Base-by-base conservation (phyloP, 2,888 invertebrate species). In the Cephus runcator region DNA sequence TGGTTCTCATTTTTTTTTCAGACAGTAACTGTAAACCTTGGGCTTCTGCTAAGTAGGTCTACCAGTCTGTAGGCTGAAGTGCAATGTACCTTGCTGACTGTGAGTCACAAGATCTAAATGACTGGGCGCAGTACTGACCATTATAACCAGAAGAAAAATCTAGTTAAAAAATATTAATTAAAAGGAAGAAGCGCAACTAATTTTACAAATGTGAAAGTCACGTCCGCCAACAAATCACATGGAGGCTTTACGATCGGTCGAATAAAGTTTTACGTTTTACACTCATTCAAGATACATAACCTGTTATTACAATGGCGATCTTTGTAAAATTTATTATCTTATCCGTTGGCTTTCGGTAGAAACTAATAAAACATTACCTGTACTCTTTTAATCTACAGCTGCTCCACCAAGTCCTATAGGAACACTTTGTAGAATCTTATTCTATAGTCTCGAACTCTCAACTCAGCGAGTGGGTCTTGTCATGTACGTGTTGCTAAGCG, bases 401-500 rank as follows among this genome's bases (percentile, higher is more conserved):
- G 56, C 23, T 56, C 23, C 23, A 9, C 23, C 23, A 56, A 56
- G 56, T 23, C 23, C 56, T 56, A 23, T 9, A 56, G 23, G 56
- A 56, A 23, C 56, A 23, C 56, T 4, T 12, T 56, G 56, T 56
- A 56, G 9, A 56, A 56, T 23, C 56, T 23, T 56, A 56, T 56
- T 56, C 56, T 23, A 56, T 9, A 56, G 56, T 56, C 56, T 56
- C 23, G 56, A 56, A 56, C 23, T 23, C 23, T 56, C 56, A 15
- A 56, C 56, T 23, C 23, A 9, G 56, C 9, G 56, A 56, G 56
- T 23, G 56, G 23, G 56, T 23, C 56, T 23, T 56, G 56, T 23
- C 56, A 56, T 71, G 71, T 33, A 33, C 71, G 31, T 71, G 71
- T 71, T 71, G 71, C 71, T 71, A 71, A 71, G 31, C 71, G 71